Percentiles rank a stretch among this genome's conserved stretches.
These are phyloP conservation scores for Blastomussa wellsi DNA, from an alignment of 92 coral and sea anemone species.

Conservation along the genomic window DNA sequence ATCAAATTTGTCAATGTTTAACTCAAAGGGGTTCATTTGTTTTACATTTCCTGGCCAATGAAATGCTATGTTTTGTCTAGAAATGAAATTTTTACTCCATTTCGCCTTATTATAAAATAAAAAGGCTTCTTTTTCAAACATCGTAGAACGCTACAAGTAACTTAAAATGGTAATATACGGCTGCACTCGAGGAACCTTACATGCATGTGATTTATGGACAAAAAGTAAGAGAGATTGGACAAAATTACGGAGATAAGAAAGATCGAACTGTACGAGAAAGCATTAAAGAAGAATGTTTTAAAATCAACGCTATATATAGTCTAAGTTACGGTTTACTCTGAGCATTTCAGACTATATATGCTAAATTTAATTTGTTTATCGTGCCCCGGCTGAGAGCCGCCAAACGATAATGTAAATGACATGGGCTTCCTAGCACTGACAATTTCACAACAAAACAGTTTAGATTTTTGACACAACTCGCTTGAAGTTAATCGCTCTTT, in stretches of 20 bases:
- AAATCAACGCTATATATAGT: neutral
- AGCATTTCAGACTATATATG: neutral
- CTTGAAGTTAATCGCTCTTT: neutral
- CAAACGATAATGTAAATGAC: neutral
- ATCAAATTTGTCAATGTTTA: neutral
- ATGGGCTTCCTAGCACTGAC: neutral
- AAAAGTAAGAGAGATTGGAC: neutral
- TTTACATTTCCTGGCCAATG: neutral
- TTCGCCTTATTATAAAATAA: neutral
- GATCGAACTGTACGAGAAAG: neutral
- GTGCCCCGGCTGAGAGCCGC: neutral
- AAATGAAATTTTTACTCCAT: neutral
- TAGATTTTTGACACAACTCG: neutral
- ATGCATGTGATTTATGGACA: neutral
- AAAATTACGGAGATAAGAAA: neutral
- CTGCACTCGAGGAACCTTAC: neutral
- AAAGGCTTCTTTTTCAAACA: neutral
- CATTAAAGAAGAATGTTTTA: neutral
- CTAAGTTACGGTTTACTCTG: neutral
- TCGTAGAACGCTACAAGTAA: neutral
- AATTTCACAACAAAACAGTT: neutral
- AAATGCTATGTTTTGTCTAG: neutral
- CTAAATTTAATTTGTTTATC: constrained; percentile 4
- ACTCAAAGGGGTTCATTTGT: neutral
- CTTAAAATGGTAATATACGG: neutral